Conservation (phyloP, 2,113 vertebrate species). For the Taurulus bubalis region DNA sequence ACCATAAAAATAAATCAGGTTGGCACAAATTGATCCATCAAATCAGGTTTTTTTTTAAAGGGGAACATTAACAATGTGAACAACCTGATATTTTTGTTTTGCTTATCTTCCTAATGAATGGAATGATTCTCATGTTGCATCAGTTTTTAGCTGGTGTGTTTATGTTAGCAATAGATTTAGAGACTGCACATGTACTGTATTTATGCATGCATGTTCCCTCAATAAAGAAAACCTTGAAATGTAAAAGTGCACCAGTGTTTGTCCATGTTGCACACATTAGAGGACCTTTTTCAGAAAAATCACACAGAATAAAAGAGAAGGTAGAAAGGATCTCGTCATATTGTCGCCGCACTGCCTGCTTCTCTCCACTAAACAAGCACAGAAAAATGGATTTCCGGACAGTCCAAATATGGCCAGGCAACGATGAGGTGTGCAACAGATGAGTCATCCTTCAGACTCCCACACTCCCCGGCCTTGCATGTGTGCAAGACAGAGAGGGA, state of each 20-base stretch:
- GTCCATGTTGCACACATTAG: slow-evolving; percentile 4
- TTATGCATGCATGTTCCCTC: not conserved
- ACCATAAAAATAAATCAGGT: not conserved
- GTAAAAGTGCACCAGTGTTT: slow-evolving; percentile 24
- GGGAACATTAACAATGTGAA: not conserved
- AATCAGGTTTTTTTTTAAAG: not conserved
- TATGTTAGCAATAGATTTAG: not conserved
- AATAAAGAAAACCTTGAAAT: not conserved
- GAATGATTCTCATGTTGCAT: slow-evolving; percentile 8
- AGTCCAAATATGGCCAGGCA: slow-evolving; percentile 79
- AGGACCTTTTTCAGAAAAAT: slow-evolving; percentile 36
- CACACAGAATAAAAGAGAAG: slow-evolving; percentile 39
- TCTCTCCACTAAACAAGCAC: slow-evolving; percentile 50
- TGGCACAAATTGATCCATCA: slow-evolving; percentile 6
- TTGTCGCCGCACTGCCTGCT: slow-evolving; percentile 55
- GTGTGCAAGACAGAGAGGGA: slow-evolving; percentile 71
- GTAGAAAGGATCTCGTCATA: slow-evolving; percentile 47
- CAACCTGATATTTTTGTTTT: not conserved
- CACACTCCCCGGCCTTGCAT: slow-evolving; percentile 68
- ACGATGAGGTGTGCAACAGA: slow-evolving; percentile 78
- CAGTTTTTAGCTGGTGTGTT: not conserved
- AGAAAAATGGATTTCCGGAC: slow-evolving; percentile 74
- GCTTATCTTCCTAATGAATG: not conserved
- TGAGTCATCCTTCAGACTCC: slow-evolving; percentile 79
- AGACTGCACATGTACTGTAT: not conserved